Evolutionary conservation across 2,797 vertebrate species (phyloP), one percentile per base, ranked within the genome.

Genomic region (Catamblyrhynchus diadema): DNA sequence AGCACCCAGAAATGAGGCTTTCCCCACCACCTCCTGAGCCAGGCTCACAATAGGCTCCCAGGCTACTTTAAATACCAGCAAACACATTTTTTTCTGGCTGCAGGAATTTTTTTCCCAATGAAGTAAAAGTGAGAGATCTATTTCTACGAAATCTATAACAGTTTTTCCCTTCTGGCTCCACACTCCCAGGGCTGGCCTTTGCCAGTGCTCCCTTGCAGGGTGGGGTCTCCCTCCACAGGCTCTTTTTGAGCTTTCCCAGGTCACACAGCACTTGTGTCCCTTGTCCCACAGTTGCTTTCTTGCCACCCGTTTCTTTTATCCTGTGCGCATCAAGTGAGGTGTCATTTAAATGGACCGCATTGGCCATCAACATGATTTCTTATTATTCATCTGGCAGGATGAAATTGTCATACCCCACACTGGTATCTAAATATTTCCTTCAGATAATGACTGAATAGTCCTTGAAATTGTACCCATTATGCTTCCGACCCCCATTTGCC

Each of bases 361-460:
- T 37, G 42, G 39, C 10, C 57, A 81, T 11, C 57, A 69, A 47
- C 10, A 15, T 8, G 6, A 79, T 61, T 74, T 72, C 39, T 85
- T 78, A 54, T 56, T 80, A 84, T 73, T 90, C 61, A 86, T 70
- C 44, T 62, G 67, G 59, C n/a, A 81, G 60, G 66, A 79, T 66
- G 45, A 80, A 85, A 86, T 8, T 65, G 61, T 94, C 70, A 50
- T 66, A 39, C 66, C 56, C 20, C 82, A 77, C 14, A 22, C 75
- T 78, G 82, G 9, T 64, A 85, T 51, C 86, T 72, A 83, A 93
- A 59, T 71, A 92, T 91, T 95, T 91, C 81, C 54, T 54, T 91
- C 81, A 86, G 79, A 74, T 84, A 94, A 95, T 91, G 81, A 54
- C 72, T 72, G 65, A 89, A 44, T 32, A 81, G 75, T 91, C 85